Percentiles rank a stretch among this genome's conserved stretches.
These are phyloP conservation scores for Bolborhynchus lineola DNA, from an alignment of 2,113 vertebrate species.

Conservation along the genomic window DNA sequence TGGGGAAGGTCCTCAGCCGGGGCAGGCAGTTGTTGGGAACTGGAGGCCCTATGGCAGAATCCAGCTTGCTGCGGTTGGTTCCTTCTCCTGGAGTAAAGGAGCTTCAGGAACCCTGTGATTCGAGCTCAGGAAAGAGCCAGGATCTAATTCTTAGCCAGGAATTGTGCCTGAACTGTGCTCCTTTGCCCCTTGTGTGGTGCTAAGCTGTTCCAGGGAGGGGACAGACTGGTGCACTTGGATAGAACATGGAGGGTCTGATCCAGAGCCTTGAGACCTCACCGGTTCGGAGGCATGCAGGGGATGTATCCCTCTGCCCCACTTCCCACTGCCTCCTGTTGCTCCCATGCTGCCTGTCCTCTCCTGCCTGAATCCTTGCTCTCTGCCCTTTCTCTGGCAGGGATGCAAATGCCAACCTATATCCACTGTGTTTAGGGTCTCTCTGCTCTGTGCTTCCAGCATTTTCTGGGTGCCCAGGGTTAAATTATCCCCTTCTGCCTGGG, in stretches of 20 bases:
- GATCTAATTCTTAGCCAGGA: not conserved
- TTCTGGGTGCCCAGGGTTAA: not conserved
- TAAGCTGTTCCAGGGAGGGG: not conserved
- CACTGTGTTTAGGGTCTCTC: not conserved
- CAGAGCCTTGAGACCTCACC: not conserved
- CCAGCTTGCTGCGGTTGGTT: constrained; percentile 41
- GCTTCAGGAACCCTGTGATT: not conserved
- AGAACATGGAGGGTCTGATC: not conserved
- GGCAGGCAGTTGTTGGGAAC: not conserved
- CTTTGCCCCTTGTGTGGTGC: not conserved
- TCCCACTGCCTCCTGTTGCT: not conserved
- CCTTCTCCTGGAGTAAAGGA: not conserved
- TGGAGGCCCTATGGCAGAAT: not conserved
- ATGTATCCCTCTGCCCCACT: not conserved
- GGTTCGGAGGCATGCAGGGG: not conserved
- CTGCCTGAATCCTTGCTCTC: not conserved
- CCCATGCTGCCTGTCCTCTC: not conserved
- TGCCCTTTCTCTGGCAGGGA: not conserved
- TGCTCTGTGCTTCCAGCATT: not conserved
- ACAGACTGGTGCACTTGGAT: not conserved
- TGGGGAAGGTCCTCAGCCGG: not conserved
- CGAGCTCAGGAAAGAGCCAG: not conserved
- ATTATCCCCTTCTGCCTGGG: not conserved
- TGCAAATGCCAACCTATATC: rapidly evolving
- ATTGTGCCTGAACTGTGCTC: not conserved